phyloP scores from a whole-genome alignment of 2,113 vertebrate species.

The Tretioscincus oriximinensis region DNA sequence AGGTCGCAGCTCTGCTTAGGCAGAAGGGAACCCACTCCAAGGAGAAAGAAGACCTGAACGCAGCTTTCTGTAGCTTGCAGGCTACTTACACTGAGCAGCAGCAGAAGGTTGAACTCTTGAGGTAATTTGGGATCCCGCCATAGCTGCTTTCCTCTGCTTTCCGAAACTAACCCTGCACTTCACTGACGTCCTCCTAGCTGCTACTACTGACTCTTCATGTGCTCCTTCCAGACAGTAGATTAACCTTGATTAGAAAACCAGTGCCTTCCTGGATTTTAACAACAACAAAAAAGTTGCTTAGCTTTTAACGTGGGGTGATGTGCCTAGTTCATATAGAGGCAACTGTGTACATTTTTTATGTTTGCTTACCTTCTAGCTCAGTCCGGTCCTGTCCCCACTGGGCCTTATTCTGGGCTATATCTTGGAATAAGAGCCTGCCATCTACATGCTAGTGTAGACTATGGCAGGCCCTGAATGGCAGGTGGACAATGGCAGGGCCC shows the following conservation, averaged over 20 bases:
- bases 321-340: neutral
- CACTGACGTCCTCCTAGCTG: slow-evolving; percentile 1
- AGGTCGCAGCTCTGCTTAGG: slow-evolving; percentile 39
- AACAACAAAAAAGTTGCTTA: neutral
- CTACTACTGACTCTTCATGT: slow-evolving; percentile 1
- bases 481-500: no score
- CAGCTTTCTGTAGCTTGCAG: slow-evolving; percentile 71
- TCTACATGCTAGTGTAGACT: no score
- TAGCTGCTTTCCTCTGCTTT: slow-evolving; percentile 53
- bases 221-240: slow-evolving; percentile 65
- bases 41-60: slow-evolving; percentile 69
- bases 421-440: no score
- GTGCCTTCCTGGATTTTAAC: slow-evolving; percentile 27
- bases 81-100: slow-evolving; percentile 74
- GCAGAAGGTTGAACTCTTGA: slow-evolving; percentile 77
- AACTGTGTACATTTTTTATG: neutral
- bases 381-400: no score
- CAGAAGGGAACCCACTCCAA: slow-evolving; percentile 43
- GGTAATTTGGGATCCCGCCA: slow-evolving; percentile 77
- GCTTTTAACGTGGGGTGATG: neutral
- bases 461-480: no score
- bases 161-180: slow-evolving; percentile 70
- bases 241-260: slow-evolving; percentile 50
- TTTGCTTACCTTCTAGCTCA: slow-evolving; percentile 40
- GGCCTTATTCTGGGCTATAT: no score